Percentiles rank a stretch among this genome's conserved stretches.
Evolutionary conservation across 2,797 vertebrate genomes (phyloP).

Genomic region (Cichlasoma orientale): DNA sequence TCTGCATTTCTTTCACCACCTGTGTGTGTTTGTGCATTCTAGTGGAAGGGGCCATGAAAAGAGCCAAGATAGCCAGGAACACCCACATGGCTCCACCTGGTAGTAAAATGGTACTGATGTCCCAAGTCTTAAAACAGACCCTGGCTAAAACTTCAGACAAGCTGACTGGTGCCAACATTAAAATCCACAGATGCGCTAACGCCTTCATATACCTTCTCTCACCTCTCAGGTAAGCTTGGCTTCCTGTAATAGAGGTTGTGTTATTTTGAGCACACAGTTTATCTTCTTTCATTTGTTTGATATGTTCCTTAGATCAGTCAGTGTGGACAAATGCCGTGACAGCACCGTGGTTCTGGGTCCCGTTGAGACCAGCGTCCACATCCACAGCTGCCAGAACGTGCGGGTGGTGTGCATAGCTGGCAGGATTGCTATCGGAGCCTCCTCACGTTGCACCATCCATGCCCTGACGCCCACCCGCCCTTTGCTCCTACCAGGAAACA

Average conservation of each 20-base stretch:
- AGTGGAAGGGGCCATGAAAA: conserved; percentile 92
- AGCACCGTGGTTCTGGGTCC: conserved; percentile 94
- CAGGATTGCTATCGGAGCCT: conserved; percentile 84
- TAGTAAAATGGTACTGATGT: conserved; percentile 92
- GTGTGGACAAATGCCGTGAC: conserved; percentile 92
- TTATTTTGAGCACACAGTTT: neutral
- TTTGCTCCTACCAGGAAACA: conserved; percentile 90
- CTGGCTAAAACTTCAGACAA: conserved; percentile 94
- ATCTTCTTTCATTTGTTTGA: neutral
- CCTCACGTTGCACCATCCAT: conserved; percentile 83
- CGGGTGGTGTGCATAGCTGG: conserved; percentile 87
- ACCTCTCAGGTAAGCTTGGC: conserved; percentile 86
- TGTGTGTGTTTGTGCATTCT: conserved; percentile 45
- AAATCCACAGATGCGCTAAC: conserved; percentile 91
- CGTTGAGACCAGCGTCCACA: conserved; percentile 86
- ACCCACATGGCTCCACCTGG: conserved; percentile 82
- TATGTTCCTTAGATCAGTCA: conserved; percentile 84
- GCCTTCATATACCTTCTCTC: conserved; percentile 96
- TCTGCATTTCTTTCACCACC: neutral
- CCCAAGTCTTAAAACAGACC: conserved; percentile 93
- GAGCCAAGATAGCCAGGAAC: conserved; percentile 90
- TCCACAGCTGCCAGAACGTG: conserved; percentile 90
- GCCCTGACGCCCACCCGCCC: conserved; percentile 89
- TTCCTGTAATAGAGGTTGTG: no score
- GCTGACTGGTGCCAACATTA: conserved; percentile 88